Evolutionary conservation across 2,888 invertebrate genomes (phyloP), one percentile per base, ranked within the genome.

Genomic region (Anagyrus pseudococci): DNA sequence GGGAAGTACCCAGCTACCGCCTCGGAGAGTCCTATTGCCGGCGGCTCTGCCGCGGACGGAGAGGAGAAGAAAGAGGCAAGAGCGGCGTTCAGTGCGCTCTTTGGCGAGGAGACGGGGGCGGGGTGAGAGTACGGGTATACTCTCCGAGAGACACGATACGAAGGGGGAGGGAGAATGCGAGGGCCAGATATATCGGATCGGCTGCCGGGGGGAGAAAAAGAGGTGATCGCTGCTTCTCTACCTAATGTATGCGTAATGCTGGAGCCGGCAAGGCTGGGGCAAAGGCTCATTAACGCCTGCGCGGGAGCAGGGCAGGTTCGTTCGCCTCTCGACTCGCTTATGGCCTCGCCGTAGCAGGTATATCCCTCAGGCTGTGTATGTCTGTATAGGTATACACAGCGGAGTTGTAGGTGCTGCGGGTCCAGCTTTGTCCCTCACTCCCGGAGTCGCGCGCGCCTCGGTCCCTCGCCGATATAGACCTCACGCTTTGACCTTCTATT

Each of bases 241-340:
- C 71, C 73, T 78, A 78, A 79, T 78, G 78, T 77, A 79, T 79
- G 77, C 79, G 76, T 78, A 78, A 79, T 78, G 75, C 75, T 71
- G 73, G 66, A 67, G 73, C 70, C n/a, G n/a, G n/a, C n/a, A n/a
- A 64, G 70, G 68, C 66, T 70, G 70, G 69, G 70, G 74, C 73
- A 75, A n/a, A n/a, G n/a, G 75, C 77, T 79, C 79, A 79, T 79
- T 79, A 79, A 78, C 78, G 78, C 78, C 77, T 72, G 66, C 67
- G 64, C 68, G 69, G 66, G 44, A 20, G 19, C 20, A 22, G 23
- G 15, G 15, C 13, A 22, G 25, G 41, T 25, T 49, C 56, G 56
- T 50, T 49, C 26, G 44, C 29, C 19, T 41, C 23, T 17, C 13
- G 10, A n/a, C n/a, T n/a, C n/a, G n/a, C n/a, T n/a, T n/a, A n/a